phyloP scores from a whole-genome alignment of 2,797 vertebrate genomes.

The Sylvilagus floridanus region DNA sequence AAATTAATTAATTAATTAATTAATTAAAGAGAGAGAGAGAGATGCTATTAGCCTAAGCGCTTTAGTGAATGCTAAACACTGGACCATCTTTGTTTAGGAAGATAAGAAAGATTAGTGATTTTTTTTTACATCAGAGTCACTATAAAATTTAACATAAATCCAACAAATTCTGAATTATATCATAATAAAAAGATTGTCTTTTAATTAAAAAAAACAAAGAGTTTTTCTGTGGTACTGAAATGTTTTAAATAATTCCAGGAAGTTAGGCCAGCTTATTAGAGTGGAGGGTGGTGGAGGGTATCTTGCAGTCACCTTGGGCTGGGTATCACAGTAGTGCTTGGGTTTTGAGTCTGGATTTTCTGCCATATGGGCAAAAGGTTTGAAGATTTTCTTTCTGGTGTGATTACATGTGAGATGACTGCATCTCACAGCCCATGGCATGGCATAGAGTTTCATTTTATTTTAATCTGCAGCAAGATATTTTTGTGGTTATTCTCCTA shows the following conservation, averaged over 20 bases:
- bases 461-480: constrained; percentile 28
- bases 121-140: neutral
- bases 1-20: too few species aligned
- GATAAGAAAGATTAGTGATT: constrained; percentile 12
- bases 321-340: neutral
- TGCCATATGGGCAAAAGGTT: neutral
- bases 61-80: neutral
- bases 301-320: neutral
- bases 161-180: neutral
- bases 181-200: neutral
- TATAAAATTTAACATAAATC: neutral
- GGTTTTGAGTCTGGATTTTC: neutral
- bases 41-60: constrained; percentile 17
- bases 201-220: constrained; percentile 19
- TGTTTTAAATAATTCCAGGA: too few species aligned
- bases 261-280: too few species aligned
- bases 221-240: neutral
- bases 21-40: neutral
- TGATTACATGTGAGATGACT: neutral
- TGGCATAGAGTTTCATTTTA: neutral
- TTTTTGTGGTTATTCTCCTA: constrained; percentile 32
- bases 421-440: neutral
- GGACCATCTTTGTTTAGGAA: neutral
- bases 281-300: neutral
- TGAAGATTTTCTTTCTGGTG: neutral